phyloP scores from a whole-genome alignment of 2,113 vertebrate genomes.

The Rafetus swinhoei region DNA sequence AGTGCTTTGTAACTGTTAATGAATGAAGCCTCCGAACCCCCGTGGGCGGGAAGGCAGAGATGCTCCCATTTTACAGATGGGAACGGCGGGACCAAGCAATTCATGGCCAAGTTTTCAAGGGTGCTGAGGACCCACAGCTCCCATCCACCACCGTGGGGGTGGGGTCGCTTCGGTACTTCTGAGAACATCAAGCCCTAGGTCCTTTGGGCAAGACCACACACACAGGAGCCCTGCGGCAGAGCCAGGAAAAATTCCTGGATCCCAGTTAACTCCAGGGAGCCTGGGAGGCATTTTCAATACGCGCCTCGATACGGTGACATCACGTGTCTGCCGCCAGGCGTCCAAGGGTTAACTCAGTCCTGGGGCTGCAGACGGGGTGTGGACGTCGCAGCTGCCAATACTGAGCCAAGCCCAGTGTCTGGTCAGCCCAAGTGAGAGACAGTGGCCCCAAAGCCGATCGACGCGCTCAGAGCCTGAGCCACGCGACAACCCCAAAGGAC shows the following conservation, averaged over 20 bases:
- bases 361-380: neutral
- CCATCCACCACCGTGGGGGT: neutral
- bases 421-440: neutral
- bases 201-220: neutral
- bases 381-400: neutral
- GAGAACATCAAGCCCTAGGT: neutral
- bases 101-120: rapidly evolving
- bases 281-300: neutral
- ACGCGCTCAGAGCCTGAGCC: too few relatives aligned
- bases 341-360: neutral
- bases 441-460: rapidly evolving
- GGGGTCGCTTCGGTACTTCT: neutral
- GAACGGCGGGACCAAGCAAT: neutral
- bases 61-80: neutral
- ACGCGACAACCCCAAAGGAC: neutral
- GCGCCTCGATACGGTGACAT: neutral
- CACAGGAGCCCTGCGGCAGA: neutral
- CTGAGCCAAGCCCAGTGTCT: neutral
- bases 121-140: neutral
- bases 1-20: neutral
- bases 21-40: neutral
- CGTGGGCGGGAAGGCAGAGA: neutral
- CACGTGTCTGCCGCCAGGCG: neutral
- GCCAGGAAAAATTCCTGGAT: neutral
- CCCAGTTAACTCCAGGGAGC: neutral